Percentiles rank a stretch among this genome's conserved stretches.
phyloP scores from a whole-genome alignment of 2,113 vertebrate genomes.

The Pipra filicauda region DNA sequence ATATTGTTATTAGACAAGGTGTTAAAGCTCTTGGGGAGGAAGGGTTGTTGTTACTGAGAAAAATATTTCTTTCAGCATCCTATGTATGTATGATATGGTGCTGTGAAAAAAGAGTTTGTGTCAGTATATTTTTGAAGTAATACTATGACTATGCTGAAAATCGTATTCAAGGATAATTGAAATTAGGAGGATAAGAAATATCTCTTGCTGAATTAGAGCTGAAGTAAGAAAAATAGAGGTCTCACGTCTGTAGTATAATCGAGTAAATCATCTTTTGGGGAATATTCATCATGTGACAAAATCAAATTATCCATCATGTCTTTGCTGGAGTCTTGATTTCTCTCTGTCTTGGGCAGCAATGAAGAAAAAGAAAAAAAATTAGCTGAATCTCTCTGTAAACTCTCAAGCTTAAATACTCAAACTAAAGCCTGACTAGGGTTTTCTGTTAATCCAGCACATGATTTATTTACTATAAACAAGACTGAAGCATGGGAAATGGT shows the following conservation, averaged over 20 bases:
- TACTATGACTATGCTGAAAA: background rate
- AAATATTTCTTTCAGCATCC: background rate
- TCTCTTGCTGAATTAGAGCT: background rate
- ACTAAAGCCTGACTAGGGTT: background rate
- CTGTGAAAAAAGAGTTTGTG: background rate
- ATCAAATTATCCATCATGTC: background rate
- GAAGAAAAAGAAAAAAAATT: background rate
- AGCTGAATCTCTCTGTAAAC: background rate
- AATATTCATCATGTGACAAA: background rate
- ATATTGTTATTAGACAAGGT: background rate
- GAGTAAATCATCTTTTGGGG: background rate
- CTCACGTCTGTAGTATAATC: background rate
- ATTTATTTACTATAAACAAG: slow-evolving; percentile 52
- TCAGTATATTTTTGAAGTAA: background rate
- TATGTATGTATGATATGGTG: background rate
- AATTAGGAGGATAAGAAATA: background rate
- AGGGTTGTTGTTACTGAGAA: background rate
- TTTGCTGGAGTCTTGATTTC: background rate
- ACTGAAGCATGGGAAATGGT: background rate
- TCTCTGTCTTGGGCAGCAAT: background rate
- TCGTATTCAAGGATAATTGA: background rate
- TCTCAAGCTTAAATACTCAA: background rate
- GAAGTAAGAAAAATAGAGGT: background rate
- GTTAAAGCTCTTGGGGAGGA: background rate
- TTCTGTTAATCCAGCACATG: slow-evolving; percentile 21